These are phyloP conservation scores for Hofmannophila pseudospretella DNA, from an alignment of 2,888 invertebrate species.

Conservation along the genomic window DNA sequence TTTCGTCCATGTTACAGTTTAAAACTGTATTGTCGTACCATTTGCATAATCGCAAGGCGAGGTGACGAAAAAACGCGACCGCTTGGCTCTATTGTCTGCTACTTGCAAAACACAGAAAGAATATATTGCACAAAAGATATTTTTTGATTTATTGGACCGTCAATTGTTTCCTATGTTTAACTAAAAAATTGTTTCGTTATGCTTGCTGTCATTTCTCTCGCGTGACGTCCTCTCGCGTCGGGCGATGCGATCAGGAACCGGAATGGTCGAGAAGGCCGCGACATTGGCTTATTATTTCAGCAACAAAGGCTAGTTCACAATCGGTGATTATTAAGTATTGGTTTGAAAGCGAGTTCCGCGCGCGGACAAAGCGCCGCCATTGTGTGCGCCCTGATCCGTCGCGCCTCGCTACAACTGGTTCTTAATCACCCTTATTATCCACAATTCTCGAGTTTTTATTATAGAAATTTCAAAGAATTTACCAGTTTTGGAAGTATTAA, in stretches of 20 bases:
- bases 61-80: conserved; percentile 58
- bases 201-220: conserved; percentile 47
- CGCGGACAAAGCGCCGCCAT: conserved; percentile 37
- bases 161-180: conserved; percentile 47
- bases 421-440: conserved; percentile 48
- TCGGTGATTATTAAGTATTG: conserved; percentile 57
- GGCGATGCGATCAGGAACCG: conserved; percentile 32
- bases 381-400: conserved; percentile 44
- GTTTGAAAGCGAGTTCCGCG: conserved; percentile 42
- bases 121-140: conserved; percentile 59
- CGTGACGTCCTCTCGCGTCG: conserved; percentile 47
- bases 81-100: conserved; percentile 62
- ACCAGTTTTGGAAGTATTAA: conserved; percentile 28
- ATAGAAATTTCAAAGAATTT: conserved; percentile 32
- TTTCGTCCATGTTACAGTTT: conserved; percentile 65
- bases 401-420: conserved; percentile 47
- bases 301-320: conserved; percentile 58
- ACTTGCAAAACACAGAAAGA: conserved; percentile 56
- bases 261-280: conserved; percentile 53
- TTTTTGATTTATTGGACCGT: conserved; percentile 64
- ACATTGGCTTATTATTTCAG: conserved; percentile 55
- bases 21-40: conserved; percentile 62
- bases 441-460: conserved; percentile 36
- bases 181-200: conserved; percentile 48
- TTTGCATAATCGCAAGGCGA: conserved; percentile 73